A percentile compares a stretch with the other conserved stretches of the same genome.
phyloP scores from a whole-genome alignment of 2,888 invertebrate species.

The Xiphydria camelus region DNA sequence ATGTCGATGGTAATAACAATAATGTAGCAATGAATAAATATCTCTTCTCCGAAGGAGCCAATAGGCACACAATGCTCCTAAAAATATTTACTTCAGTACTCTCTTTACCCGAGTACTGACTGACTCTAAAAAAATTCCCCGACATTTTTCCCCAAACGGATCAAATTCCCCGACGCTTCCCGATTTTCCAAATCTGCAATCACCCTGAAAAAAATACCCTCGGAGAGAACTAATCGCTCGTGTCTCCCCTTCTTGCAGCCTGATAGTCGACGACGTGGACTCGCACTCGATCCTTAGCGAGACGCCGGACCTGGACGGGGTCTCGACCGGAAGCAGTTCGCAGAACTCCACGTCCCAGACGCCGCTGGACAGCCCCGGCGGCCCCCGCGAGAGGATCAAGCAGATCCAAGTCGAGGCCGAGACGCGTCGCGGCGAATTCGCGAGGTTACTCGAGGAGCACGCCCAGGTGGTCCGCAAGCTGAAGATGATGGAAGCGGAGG shows the following conservation, averaged over 20 bases:
- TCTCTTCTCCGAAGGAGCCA: no score
- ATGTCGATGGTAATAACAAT: no score
- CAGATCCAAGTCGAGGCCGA: conserved; percentile 55
- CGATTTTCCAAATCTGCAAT: no score
- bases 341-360: conserved; percentile 40
- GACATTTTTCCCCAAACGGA: no score
- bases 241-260: conserved; percentile 30
- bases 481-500: conserved; percentile 55
- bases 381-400: conserved; percentile 45
- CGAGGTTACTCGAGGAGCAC: conserved; percentile 55
- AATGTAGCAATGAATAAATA: no score
- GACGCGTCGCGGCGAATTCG: conserved; percentile 55
- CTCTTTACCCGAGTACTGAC: no score
- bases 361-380: conserved; percentile 43
- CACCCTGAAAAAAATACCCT: no score
- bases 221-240: no score
- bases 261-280: conserved; percentile 48
- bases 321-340: conserved; percentile 38
- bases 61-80: no score
- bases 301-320: conserved; percentile 34
- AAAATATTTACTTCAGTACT: no score
- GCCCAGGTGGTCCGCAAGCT: conserved; percentile 56
- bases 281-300: conserved; percentile 41
- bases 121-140: no score
- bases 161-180: no score